Percentiles rank a stretch among this genome's conserved stretches.
Conservation (phyloP, 2,888 invertebrate species). For the Timema cristinae region DNA sequence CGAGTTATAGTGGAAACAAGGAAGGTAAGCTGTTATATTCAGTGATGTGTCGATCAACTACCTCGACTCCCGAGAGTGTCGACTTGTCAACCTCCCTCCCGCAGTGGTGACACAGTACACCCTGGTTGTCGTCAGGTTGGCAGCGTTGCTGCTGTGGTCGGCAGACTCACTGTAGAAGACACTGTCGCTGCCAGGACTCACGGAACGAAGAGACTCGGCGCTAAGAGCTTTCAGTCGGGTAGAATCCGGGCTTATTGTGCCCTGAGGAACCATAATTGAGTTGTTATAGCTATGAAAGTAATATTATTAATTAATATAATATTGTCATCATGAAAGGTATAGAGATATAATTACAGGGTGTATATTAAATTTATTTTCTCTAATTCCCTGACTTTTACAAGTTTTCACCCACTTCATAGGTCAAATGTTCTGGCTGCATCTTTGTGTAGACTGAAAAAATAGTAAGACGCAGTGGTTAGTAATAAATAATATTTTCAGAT, state of each 20-base stretch:
- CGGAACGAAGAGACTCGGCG: conserved; percentile 82
- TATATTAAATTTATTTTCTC: no score
- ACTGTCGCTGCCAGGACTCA: conserved; percentile 85
- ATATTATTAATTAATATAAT: no score
- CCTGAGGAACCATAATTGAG: conserved; percentile 6
- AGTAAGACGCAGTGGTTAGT: no score
- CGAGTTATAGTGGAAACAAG: neutral
- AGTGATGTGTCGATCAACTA: neutral
- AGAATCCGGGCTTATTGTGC: conserved; percentile 46
- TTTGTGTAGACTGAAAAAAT: no score
- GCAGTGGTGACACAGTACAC: conserved; percentile 67
- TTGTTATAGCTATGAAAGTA: no score
- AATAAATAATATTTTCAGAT: no score
- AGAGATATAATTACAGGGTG: no score
- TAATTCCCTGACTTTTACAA: no score
- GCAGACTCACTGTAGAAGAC: conserved; percentile 81
- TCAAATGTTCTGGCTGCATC: no score
- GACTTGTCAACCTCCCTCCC: conserved; percentile 70
- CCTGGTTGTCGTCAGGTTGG: conserved; percentile 48
- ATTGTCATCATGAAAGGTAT: no score
- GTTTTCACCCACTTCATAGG: no score
- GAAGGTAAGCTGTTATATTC: neutral
- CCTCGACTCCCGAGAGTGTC: conserved; percentile 27
- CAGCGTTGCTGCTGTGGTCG: conserved; percentile 29
- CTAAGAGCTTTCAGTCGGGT: conserved; percentile 70